These are phyloP conservation scores for Spicauda simplicius DNA, from an alignment of 2,888 invertebrate genomes.

Conservation along the genomic window DNA sequence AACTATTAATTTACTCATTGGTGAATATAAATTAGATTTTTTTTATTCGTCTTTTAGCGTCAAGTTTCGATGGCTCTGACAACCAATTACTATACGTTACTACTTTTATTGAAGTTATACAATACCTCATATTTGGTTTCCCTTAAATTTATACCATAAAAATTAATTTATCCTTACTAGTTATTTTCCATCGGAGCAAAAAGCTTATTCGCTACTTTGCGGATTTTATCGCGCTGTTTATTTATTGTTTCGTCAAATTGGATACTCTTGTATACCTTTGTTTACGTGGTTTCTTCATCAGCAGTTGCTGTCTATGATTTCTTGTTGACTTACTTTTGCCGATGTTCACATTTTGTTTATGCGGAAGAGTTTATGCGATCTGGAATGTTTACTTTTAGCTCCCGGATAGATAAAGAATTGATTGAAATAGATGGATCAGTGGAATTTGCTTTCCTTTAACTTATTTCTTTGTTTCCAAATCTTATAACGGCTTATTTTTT, in stretches of 20 bases:
- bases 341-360: constrained; percentile 10
- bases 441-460: too few species aligned
- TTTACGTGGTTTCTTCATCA: constrained; percentile 2
- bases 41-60: too few species aligned
- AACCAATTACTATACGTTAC: too few species aligned
- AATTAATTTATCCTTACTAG: not conserved
- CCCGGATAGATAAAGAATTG: not conserved
- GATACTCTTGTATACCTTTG: constrained; percentile 15
- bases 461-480: not conserved
- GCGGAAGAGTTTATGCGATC: not conserved
- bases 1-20: too few species aligned
- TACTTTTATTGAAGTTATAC: too few species aligned
- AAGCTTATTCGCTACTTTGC: not conserved
- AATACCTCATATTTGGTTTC: not conserved
- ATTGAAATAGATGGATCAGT: not conserved
- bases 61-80: too few species aligned
- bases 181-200: not conserved
- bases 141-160: not conserved
- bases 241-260: constrained; percentile 29
- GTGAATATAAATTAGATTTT: too few species aligned
- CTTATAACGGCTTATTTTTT: too few species aligned
- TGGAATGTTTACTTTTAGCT: not conserved
- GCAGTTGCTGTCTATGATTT: constrained; percentile 11
- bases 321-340: constrained; percentile 1
- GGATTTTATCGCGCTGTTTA: constrained; percentile 15